Evolutionary conservation across 1,140 invertebrate genomes (phyloP), one percentile per base, ranked within the genome.

Genomic region (Muscidifurax raptorellus): DNA sequence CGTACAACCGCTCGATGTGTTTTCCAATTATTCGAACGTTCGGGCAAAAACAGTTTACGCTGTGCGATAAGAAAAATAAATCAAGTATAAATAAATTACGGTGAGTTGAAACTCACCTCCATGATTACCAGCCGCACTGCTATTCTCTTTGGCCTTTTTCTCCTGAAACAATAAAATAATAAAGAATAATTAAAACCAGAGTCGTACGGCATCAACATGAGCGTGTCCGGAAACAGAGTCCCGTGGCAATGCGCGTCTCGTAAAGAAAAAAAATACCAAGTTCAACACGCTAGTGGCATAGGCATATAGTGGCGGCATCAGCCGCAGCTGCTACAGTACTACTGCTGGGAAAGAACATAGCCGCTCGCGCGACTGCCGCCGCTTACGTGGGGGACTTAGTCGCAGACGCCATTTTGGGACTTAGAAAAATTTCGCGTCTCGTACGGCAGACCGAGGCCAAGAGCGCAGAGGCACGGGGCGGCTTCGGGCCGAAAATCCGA

Each of bases 381-480:
- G 86, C 87, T 86, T 87, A 87, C 80, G 80, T 79, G 80, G 75
- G 92, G 94, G 94, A 95, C 94, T 95, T 95, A 94, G 94, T 94
- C 94, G 94, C 94, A 95, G 96, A 95, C 96, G 96, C 96, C 96
- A 96, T 96, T 95, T 96, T 96, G 95, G 95, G 95, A 96, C 95
- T 96, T 96, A 96, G 95, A 96, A 96, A 96, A 96, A 94, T 96
- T 96, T 95, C 92, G 94, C 92, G 88, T 90, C 89, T 85, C 80
- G 32, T 89, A 5, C n/a, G 52, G 52, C 52, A 59, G 52, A 7
- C 80, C 84, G 85, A 74, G 86, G 81, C 71, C 89, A 91, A 91
- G 90, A 92, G 90, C 80, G 90, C 91, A 91, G 86, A 82, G 82
- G 64, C 36, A 12, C 86, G 87, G 87, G 67, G 15, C 67, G 36